These are phyloP conservation scores for Lepidurus apus DNA, from an alignment of 1,140 invertebrate genomes.

Conservation along the genomic window DNA sequence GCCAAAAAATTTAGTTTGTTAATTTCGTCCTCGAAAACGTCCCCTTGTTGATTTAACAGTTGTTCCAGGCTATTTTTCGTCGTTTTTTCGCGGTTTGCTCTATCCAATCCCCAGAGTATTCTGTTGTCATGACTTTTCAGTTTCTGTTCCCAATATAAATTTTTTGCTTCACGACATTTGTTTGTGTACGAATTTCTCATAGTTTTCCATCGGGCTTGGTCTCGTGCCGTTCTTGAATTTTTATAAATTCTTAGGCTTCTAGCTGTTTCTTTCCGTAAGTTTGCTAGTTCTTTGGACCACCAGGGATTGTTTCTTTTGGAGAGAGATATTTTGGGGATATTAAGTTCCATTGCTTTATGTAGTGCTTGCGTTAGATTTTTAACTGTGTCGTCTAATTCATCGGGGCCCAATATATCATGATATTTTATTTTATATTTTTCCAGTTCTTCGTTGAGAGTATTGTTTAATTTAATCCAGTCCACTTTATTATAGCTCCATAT, in stretches of 20 bases:
- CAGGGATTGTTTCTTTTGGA: too few species aligned
- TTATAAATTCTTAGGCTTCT: too few species aligned
- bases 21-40: background rate
- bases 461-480: background rate
- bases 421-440: background rate
- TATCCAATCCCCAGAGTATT: background rate
- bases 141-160: background rate
- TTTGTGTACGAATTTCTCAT: background rate
- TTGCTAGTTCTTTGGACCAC: too few species aligned
- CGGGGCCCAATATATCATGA: background rate
- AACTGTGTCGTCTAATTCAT: background rate
- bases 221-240: background rate
- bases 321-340: too few species aligned
- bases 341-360: too few species aligned
- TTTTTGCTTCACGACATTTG: background rate
- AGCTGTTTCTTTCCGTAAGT: too few species aligned
- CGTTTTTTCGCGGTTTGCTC: background rate
- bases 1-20: background rate
- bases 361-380: too few species aligned
- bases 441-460: background rate
- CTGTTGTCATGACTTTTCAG: background rate
- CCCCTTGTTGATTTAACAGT: background rate
- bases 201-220: background rate
- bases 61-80: background rate
- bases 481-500: constrained; percentile 2